Percentiles rank a stretch among this genome's conserved stretches.
These are phyloP conservation scores for Rissa tridactyla DNA, from an alignment of 2,113 vertebrate species.

Conservation along the genomic window DNA sequence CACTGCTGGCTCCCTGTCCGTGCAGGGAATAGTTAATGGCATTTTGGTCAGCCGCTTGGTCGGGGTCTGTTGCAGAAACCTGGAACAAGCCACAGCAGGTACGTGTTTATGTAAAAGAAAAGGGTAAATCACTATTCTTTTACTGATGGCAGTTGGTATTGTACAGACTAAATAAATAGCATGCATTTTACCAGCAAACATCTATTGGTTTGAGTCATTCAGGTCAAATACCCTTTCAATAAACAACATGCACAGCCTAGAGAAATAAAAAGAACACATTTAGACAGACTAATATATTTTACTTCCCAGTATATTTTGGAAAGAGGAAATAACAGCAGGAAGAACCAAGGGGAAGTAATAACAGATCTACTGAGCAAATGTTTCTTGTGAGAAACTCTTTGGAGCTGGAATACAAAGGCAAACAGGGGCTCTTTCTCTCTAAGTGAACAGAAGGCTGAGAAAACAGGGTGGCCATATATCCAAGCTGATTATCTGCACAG, in stretches of 20 bases:
- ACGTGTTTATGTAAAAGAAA: neutral
- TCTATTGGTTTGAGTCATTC: neutral
- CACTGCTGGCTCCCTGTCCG: conserved; percentile 81
- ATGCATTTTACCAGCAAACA: neutral
- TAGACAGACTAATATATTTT: neutral
- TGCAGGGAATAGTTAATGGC: conserved; percentile 85
- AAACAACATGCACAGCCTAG: neutral
- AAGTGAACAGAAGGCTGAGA: neutral
- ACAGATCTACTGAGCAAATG: neutral
- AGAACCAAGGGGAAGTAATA: neutral
- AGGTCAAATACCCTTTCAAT: neutral
- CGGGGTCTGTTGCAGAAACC: conserved; percentile 86
- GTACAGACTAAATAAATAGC: neutral
- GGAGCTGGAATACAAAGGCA: neutral
- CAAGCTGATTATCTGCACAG: neutral
- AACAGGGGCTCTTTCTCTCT: neutral
- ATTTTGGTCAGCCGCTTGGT: conserved; percentile 83
- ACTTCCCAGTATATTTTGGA: neutral
- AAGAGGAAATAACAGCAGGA: neutral
- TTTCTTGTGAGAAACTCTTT: neutral
- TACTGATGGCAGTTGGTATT: neutral
- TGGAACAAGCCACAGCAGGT: conserved; percentile 47
- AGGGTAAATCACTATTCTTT: neutral
- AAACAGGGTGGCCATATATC: neutral
- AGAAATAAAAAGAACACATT: neutral